Conservation (phyloP, 1,140 invertebrate genomes). For the Homarus americanus region DNA sequence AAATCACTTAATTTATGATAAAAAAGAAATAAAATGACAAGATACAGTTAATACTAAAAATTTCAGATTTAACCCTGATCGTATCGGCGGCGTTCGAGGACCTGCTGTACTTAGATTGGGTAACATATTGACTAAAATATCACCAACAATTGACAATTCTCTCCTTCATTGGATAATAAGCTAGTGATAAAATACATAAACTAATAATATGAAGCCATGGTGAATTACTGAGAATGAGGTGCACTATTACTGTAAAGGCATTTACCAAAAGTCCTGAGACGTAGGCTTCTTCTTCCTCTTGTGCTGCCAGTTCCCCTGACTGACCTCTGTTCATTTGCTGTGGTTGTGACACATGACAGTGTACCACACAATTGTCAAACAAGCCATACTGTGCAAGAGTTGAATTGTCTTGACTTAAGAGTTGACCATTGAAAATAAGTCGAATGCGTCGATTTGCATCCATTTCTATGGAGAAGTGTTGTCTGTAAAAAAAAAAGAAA, state of each 20-base stretch:
- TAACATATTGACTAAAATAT: too few relatives aligned
- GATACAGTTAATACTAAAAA: too few relatives aligned
- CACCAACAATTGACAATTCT: too few relatives aligned
- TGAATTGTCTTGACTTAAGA: constrained; percentile 86
- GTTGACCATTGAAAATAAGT: constrained; percentile 92
- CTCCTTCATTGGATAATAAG: too few relatives aligned
- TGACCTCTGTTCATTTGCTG: constrained; percentile 72
- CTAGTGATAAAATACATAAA: too few relatives aligned
- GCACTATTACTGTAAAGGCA: neutral
- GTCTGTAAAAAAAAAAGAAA: constrained; percentile 80
- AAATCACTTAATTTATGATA: too few relatives aligned
- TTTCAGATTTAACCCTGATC: too few relatives aligned
- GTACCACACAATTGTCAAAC: constrained; percentile 91
- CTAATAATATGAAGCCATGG: too few relatives aligned
- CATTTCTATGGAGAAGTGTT: constrained; percentile 89
- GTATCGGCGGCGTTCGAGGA: too few relatives aligned
- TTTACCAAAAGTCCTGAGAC: constrained; percentile 61
- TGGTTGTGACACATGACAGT: constrained; percentile 87
- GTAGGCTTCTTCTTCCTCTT: constrained; percentile 63
- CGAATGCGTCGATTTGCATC: constrained; percentile 87
- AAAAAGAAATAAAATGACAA: too few relatives aligned
- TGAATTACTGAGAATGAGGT: neutral
- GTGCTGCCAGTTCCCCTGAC: constrained; percentile 28
- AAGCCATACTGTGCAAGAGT: constrained; percentile 89
- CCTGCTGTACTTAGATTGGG: too few relatives aligned